Evolutionary conservation across 2,113 vertebrate genomes (phyloP).

Genomic region (Polypterus bichir): DNA sequence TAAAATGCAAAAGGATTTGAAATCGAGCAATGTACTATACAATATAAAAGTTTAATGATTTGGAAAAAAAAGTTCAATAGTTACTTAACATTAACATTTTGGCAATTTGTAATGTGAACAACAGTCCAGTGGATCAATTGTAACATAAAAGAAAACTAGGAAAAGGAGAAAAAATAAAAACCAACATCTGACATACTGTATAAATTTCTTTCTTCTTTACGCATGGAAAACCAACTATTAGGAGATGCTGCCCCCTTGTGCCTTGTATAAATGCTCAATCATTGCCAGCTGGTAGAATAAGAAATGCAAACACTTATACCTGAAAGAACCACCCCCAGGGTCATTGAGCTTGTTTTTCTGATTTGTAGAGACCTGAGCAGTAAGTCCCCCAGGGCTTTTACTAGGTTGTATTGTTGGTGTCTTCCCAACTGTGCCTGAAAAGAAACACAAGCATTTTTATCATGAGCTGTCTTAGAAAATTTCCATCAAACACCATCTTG

Average conservation of each 20-base stretch:
- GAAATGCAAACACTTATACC: conserved; percentile 34
- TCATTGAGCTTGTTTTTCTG: conserved; percentile 76
- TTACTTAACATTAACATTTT: too few species aligned
- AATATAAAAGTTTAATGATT: too few species aligned
- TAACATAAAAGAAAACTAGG: too few species aligned
- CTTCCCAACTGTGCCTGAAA: conserved; percentile 63
- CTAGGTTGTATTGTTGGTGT: conserved; percentile 53
- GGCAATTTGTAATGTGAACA: too few species aligned
- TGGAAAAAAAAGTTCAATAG: too few species aligned
- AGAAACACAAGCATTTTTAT: conserved; percentile 52
- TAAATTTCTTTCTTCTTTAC: too few species aligned
- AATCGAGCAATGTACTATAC: too few species aligned
- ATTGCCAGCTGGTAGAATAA: neutral
- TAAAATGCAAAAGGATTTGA: too few species aligned
- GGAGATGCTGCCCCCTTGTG: conserved; percentile 84
- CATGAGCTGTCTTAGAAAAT: conserved; percentile 51
- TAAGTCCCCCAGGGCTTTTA: conserved; percentile 53
- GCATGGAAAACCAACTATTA: conserved; percentile 18
- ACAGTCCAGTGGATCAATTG: too few species aligned
- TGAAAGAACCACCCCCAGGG: conserved; percentile 68
- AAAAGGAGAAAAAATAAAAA: too few species aligned
- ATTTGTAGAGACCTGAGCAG: conserved; percentile 68
- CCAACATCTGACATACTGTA: too few species aligned
- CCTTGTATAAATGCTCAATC: conserved; percentile 14
- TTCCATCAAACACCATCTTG: conserved; percentile 54